phyloP scores from a whole-genome alignment of 2,888 invertebrate species.

The Beris chalybata region DNA sequence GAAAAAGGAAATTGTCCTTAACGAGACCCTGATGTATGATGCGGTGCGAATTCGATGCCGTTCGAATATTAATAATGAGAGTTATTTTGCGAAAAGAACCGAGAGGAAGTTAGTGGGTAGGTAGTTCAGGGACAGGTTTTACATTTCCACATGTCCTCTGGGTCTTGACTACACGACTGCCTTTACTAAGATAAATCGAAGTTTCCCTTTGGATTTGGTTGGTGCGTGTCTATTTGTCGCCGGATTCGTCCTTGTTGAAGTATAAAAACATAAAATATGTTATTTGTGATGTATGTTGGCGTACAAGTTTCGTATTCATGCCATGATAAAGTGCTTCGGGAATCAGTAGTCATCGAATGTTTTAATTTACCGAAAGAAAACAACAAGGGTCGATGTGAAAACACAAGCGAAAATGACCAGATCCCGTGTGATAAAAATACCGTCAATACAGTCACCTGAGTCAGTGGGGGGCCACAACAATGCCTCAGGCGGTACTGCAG shows the following conservation, averaged over 20 bases:
- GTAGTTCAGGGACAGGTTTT: neutral
- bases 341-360: too few relatives aligned
- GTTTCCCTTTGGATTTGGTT: conserved; percentile 18
- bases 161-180: neutral
- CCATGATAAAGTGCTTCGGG: too few relatives aligned
- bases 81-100: conserved; percentile 31
- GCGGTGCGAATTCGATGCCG: conserved; percentile 36
- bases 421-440: too few relatives aligned
- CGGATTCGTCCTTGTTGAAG: neutral
- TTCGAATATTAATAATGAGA: conserved; percentile 39
- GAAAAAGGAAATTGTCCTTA: conserved; percentile 17
- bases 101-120: conserved; percentile 1
- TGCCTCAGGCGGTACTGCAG: too few relatives aligned
- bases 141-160: conserved; percentile 12
- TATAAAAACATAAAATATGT: too few relatives aligned
- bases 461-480: too few relatives aligned
- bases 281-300: too few relatives aligned
- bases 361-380: too few relatives aligned
- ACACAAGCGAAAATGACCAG: too few relatives aligned
- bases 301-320: too few relatives aligned
- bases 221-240: conserved; percentile 13
- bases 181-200: conserved; percentile 19
- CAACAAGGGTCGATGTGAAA: too few relatives aligned
- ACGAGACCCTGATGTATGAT: conserved; percentile 32
- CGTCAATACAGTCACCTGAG: too few relatives aligned